Evolutionary conservation across 2,888 invertebrate species (phyloP).

Genomic region (Taenaris catops): DNA sequence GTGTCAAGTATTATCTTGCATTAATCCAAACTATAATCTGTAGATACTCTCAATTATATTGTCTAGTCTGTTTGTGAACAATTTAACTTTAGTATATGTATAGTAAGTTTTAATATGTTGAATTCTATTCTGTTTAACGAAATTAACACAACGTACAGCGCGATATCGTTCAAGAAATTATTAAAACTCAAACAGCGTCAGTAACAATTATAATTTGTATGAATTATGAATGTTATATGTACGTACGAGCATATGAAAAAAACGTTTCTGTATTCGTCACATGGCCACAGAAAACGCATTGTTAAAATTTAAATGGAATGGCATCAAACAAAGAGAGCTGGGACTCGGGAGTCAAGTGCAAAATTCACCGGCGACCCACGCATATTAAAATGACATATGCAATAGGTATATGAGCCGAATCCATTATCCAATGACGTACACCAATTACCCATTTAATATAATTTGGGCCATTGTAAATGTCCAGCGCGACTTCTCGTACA

Average conservation of each 20-base stretch:
- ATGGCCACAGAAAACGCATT: conserved; percentile 53
- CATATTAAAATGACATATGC: conserved; percentile 51
- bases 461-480: conserved; percentile 73
- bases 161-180: too few species aligned
- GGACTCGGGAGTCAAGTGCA: conserved; percentile 67
- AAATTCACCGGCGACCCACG: conserved; percentile 63
- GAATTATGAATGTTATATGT: conserved; percentile 5
- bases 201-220: too few species aligned
- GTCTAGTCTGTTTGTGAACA: too few species aligned
- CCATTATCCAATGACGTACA: conserved; percentile 78
- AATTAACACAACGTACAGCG: too few species aligned
- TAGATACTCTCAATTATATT: too few species aligned
- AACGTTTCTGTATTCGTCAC: conserved; percentile 60
- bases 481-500: conserved; percentile 59
- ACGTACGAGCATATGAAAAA: too few species aligned
- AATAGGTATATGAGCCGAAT: conserved; percentile 65
- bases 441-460: conserved; percentile 78
- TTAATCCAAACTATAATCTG: too few species aligned
- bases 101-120: too few species aligned
- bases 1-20: too few species aligned
- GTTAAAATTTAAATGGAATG: conserved; percentile 57
- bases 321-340: conserved; percentile 56
- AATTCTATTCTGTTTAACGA: too few species aligned
- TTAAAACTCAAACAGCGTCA: too few species aligned
- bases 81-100: too few species aligned